Percentiles rank a stretch among this genome's conserved stretches.
These are phyloP conservation scores for Actinostola sp. DNA, from an alignment of 92 coral and sea anemone genomes.

Conservation along the genomic window DNA sequence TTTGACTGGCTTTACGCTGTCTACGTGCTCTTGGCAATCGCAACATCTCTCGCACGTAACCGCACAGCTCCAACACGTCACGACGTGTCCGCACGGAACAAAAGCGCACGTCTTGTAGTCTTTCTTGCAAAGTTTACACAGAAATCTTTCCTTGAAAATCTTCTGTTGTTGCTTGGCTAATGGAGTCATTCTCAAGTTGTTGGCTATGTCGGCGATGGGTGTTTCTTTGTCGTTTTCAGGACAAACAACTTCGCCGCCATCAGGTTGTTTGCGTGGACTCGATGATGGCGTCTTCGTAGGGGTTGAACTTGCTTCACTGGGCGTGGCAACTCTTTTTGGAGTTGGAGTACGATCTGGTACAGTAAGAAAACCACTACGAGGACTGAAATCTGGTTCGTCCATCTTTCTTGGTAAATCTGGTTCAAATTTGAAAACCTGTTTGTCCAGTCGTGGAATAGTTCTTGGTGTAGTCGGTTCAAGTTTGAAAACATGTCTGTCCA, in stretches of 20 bases:
- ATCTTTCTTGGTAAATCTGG: conserved; percentile 3
- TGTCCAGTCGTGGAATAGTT: background rate
- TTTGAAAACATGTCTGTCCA: conserved; percentile 4
- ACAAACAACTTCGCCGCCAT: too few relatives aligned
- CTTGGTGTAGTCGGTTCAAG: background rate
- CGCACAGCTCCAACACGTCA: conserved; percentile 36
- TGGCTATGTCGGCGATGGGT: conserved; percentile 13
- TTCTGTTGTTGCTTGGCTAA: conserved; percentile 19
- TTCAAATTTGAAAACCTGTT: background rate
- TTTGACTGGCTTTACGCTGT: conserved; percentile 21
- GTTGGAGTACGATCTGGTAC: background rate
- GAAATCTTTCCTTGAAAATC: conserved; percentile 18
- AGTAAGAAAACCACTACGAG: background rate
- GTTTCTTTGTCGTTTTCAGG: too few relatives aligned
- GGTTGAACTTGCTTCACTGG: background rate
- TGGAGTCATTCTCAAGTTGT: conserved; percentile 5
- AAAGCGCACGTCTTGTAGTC: conserved; percentile 37
- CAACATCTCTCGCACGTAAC: conserved; percentile 22
- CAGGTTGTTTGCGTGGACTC: too few relatives aligned
- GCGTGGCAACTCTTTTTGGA: background rate
- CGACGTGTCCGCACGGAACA: conserved; percentile 42
- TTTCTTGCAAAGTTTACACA: conserved; percentile 28
- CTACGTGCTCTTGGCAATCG: conserved; percentile 25
- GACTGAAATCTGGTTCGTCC: background rate
- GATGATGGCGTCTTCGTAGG: background rate